These are phyloP conservation scores for Heloderma charlesbogerti DNA, from an alignment of 2,113 vertebrate genomes.

Conservation along the genomic window DNA sequence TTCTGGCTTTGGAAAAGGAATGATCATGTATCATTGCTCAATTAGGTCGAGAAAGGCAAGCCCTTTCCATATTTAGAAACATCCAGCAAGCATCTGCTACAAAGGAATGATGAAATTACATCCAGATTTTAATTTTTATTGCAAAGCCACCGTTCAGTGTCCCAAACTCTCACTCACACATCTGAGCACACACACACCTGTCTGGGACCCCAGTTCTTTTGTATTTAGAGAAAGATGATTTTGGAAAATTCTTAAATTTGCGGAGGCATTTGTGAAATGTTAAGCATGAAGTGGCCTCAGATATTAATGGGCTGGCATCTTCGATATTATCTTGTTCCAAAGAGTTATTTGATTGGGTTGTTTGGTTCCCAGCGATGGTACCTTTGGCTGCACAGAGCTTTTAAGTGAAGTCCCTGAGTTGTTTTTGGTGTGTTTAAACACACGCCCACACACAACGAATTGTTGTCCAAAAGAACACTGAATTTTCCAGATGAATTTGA, in stretches of 20 bases:
- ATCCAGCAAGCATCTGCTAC: neutral
- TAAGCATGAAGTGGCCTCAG: neutral
- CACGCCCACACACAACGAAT: too few relatives aligned
- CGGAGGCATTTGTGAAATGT: neutral
- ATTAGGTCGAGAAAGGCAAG: slow-evolving; percentile 71
- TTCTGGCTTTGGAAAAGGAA: slow-evolving; percentile 56
- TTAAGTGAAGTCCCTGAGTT: neutral
- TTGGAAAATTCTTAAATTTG: neutral
- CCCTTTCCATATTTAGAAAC: slow-evolving; percentile 30
- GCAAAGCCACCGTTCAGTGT: neutral
- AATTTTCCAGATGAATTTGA: neutral
- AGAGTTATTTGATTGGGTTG: neutral
- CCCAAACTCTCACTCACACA: neutral
- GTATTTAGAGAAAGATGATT: neutral
- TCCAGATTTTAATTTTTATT: neutral
- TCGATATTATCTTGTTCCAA: neutral
- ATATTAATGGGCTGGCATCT: neutral
- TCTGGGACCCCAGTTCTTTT: too few relatives aligned
- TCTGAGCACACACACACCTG: neutral
- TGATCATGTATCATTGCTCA: slow-evolving; percentile 72
- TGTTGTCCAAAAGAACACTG: neutral
- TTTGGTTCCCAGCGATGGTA: neutral
- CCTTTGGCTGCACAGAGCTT: neutral
- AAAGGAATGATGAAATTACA: neutral
- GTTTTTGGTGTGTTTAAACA: neutral